Base-by-base conservation (phyloP, 1,140 invertebrate genomes). In the Nephotettix cincticeps region DNA sequence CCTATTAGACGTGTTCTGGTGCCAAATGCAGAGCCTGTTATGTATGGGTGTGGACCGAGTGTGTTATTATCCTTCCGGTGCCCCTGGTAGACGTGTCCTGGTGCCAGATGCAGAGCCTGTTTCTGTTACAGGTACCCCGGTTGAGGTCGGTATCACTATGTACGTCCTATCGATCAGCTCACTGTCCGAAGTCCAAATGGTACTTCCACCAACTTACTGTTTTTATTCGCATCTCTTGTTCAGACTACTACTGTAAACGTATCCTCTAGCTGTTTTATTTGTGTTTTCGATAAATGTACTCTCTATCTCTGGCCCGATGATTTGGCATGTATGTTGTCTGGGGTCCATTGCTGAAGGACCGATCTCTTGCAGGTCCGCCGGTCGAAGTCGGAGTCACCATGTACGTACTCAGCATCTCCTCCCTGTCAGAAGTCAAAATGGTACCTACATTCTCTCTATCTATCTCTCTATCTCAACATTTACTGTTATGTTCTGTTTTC, bases 381-480 rank as follows among this genome's bases (percentile, higher is more conserved):
- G 94, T 96, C 82, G 92, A 94, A 87, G 95, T 98, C 83, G 94
- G 94, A 86, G 93, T 98, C 85, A 97, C 94, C 85, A 96, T 97
- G 93, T 95, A 96, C 90, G 93, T 98, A 86, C 92, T 96, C 87
- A 96, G 93, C 87, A 97, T 98, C 89, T 96, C 93, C 90, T 97
- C 95, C 85, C 92, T 98, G 84, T 97, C 94, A 84, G 96, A 98
- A 93, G 95, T 98, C 83, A 94, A 97, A 91, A 98, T 98, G 96
- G 95, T 98, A 93, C 87, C 54, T 56, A 61, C 47, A 51, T 51
- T 51, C 47, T 51, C 17, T 51, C 47, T 51, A 51, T 51, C 47
- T 51, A 51, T 58, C 69, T 71, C 45, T 45, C 54, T 70, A 70
- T n/a, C n/a, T n/a, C 30, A 70, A 27, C 32, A 68, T 70, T 61